Evolutionary conservation across 2,888 invertebrate species (phyloP), one percentile per base, ranked within the genome.

Genomic region (Archaeoteleia sp.): DNA sequence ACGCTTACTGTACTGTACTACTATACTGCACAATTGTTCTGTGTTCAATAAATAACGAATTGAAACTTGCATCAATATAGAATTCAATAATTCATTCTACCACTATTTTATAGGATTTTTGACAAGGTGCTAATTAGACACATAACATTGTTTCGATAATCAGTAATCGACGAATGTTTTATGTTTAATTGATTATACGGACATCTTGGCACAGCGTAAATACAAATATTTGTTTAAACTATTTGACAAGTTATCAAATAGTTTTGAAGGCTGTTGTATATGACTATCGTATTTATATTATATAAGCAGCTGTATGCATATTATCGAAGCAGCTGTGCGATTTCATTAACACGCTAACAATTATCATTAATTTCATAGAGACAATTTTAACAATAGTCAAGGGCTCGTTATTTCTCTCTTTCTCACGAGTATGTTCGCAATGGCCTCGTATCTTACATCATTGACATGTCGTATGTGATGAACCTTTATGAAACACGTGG

Each of bases 371-470:
- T 54, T 62, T 63, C 54, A 68, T 63, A 68, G 51, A 58, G 60
- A 62, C 63, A 46, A n/a, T 57, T 68, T 68, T 39, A 68, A 58
- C 55, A 49, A 55, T 63, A 43, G 54, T 63, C 68, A 68, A 68
- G 68, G 68, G 60, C 68, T 55, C 14, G 7, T 49, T 34, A 57
- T 67, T 46, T 30, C 12, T 32, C 13, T 55, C 29, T 30, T 10
- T 15, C 12, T 27, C 32, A 9, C 17, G 20, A 7, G 10, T 23
- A 37, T 6, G 13, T 35, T 34, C 37, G 15, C 46, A 27, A 9
- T 42, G 62, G 40, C 45, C 42, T 57, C 17, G 35, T 9, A 17
- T 17, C 5, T n/a, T 29, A n/a, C 9, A n/a, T 29, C 29, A 29
- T 29, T 29, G 9, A 2, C 4, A n/a, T n/a, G n/a, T n/a, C n/a